A percentile compares a stretch with the other conserved stretches of the same genome.
These are phyloP conservation scores for Labeo calbasu DNA, from an alignment of 2,797 vertebrate genomes.

Conservation along the genomic window DNA sequence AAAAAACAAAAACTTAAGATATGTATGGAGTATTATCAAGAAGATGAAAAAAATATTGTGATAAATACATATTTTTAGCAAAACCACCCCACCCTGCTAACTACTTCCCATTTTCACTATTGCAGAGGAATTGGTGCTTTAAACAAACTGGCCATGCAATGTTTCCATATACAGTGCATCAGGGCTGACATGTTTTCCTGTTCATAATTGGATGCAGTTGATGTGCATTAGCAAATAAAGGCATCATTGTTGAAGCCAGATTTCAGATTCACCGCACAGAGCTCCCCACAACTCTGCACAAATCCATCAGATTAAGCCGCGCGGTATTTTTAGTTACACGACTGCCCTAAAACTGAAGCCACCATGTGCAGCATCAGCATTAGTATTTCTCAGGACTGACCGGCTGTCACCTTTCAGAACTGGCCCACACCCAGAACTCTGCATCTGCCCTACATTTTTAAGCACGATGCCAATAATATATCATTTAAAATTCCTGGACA, in stretches of 20 bases:
- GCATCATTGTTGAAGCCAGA: constrained; percentile 13
- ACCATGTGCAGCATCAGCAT: constrained; percentile 51
- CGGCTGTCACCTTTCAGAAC: constrained; percentile 51
- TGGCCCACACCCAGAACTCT: constrained; percentile 51
- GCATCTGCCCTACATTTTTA: constrained; percentile 71
- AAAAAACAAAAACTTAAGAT: neutral
- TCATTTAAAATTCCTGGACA: constrained; percentile 68
- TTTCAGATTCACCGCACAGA: constrained; percentile 40
- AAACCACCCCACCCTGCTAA: neutral
- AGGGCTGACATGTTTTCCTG: constrained; percentile 16
- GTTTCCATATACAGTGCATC: constrained; percentile 19
- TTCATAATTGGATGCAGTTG: constrained; percentile 26
- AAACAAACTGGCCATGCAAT: neutral
- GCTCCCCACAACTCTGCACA: constrained; percentile 38
- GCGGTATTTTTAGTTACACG: constrained; percentile 56
- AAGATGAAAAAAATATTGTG: neutral
- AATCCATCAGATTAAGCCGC: constrained; percentile 66
- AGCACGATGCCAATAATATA: constrained; percentile 65
- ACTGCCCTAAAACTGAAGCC: constrained; percentile 53
- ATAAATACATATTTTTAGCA: neutral
- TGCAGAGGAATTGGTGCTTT: neutral
- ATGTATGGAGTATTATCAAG: neutral
- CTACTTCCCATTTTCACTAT: neutral
- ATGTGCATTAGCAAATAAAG: constrained; percentile 45
- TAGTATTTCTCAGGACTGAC: constrained; percentile 59